Evolutionary conservation across 2,113 vertebrate species (phyloP).

Genomic region (Engraulis encrasicolus): DNA sequence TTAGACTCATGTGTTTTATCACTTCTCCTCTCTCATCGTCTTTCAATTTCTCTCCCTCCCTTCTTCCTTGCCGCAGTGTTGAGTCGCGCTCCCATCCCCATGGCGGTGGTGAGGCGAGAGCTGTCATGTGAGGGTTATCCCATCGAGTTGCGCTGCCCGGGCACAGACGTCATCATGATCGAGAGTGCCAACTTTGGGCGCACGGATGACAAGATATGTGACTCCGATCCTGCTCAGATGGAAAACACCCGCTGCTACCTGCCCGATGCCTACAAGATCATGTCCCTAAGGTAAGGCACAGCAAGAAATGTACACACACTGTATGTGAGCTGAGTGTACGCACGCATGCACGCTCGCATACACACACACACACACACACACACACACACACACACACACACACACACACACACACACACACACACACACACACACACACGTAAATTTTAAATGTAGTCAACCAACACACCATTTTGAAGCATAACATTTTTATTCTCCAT

Average conservation of each 20-base stretch:
- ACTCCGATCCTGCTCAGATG: conserved; percentile 98
- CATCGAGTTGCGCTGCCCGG: conserved; percentile 96
- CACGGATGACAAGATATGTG: conserved; percentile 98
- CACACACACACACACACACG: not conserved
- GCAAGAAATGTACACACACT: not conserved
- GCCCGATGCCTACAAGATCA: conserved; percentile 99
- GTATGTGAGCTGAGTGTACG: too few species aligned
- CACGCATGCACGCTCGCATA: not conserved
- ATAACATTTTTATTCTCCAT: too few species aligned
- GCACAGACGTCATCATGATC: conserved; percentile 99
- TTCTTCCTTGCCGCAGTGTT: conserved; percentile 76
- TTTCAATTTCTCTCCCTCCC: not conserved
- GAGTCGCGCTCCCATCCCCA: conserved; percentile 93
- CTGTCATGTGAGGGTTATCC: conserved; percentile 99
- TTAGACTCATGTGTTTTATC: not conserved
- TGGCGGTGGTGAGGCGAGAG: conserved; percentile 97
- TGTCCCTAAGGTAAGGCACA: conserved; percentile 88
- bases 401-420: not conserved
- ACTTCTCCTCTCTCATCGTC: not conserved
- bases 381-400: too few species aligned
- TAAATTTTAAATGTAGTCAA: too few species aligned
- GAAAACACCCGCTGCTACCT: too few species aligned
- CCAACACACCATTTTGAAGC: too few species aligned
- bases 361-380: conserved; percentile 32
- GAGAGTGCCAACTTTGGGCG: conserved; percentile 99